Conservation (phyloP, 2,113 vertebrate genomes). For the Tonatia bakeri region DNA sequence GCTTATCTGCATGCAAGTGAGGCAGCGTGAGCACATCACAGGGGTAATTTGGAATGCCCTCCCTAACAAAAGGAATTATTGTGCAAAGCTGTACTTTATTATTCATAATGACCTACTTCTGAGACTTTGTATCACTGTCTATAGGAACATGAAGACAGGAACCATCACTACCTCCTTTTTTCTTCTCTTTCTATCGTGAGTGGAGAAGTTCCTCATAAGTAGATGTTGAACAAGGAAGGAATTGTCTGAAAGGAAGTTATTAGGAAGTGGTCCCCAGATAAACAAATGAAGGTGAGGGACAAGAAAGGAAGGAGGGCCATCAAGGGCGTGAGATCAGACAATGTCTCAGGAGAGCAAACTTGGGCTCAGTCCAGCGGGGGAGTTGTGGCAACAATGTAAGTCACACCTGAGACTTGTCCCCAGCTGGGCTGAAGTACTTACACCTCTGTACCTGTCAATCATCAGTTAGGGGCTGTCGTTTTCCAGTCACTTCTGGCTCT, state of each 20-base stretch:
- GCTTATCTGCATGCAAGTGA: not conserved
- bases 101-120: not conserved
- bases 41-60: not conserved
- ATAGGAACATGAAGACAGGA: not conserved
- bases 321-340: not conserved
- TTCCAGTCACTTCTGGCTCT: not conserved
- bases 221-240: not conserved
- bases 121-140: not conserved
- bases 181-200: not conserved
- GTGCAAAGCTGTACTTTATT: not conserved
- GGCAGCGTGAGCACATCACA: not conserved
- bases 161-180: not conserved
- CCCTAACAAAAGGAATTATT: not conserved
- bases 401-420: not conserved
- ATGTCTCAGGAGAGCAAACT: not conserved
- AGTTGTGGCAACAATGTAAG: not conserved
- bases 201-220: not conserved
- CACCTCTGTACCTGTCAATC: not conserved
- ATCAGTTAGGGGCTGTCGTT: not conserved
- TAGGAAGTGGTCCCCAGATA: not conserved
- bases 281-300: not conserved
- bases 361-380: not conserved
- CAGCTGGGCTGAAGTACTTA: not conserved
- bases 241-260: not conserved
- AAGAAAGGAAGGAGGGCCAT: not conserved